Percentiles rank a stretch among this genome's conserved stretches.
Evolutionary conservation across 2,797 vertebrate species (phyloP).

Genomic region (Erethizon dorsatum): DNA sequence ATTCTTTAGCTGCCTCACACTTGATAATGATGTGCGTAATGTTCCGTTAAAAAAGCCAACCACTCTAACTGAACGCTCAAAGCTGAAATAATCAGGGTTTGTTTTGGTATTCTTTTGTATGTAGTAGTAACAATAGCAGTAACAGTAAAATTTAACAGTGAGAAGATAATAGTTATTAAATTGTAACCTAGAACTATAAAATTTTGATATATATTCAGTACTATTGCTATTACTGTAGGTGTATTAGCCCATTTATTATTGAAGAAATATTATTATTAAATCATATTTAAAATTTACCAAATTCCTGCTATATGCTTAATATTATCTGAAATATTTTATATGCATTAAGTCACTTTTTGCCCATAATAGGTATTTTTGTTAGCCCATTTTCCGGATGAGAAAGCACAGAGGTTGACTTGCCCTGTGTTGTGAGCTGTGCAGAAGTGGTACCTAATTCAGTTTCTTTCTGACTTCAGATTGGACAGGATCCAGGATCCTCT

Average conservation of each 20-base stretch:
- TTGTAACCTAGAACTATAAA: conserved; percentile 19
- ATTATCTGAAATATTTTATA: not conserved
- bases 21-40: not conserved
- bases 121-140: not conserved
- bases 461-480: not conserved
- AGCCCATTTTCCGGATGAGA: conserved; percentile 18
- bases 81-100: not conserved
- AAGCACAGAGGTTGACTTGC: not conserved
- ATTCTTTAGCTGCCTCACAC: not conserved
- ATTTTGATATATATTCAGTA: not conserved
- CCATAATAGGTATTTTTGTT: not conserved
- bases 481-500: not conserved
- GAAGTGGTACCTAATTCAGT: not conserved
- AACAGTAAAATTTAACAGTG: not conserved
- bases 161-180: conserved; percentile 39
- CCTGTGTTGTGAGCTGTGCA: not conserved
- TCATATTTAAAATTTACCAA: not conserved
- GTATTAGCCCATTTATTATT: not conserved
- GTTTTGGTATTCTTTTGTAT: not conserved
- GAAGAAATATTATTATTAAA: not conserved
- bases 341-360: not conserved
- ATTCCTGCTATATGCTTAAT: not conserved
- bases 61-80: not conserved
- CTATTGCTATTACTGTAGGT: not conserved
- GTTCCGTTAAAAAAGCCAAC: not conserved